Conservation (phyloP, 2,797 vertebrate genomes). For the Leptoclinus maculatus region DNA sequence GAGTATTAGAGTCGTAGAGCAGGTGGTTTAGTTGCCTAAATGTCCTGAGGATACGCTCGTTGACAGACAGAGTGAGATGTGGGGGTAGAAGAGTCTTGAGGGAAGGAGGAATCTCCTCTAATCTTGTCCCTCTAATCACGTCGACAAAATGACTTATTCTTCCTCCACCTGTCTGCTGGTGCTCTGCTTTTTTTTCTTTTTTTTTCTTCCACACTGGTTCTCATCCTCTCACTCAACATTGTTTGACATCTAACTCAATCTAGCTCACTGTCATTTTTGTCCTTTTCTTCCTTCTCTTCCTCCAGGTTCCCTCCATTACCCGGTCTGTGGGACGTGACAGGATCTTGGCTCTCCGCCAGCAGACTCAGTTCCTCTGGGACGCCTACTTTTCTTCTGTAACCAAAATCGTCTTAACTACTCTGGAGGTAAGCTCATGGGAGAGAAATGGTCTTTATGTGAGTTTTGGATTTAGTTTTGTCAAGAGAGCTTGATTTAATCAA, state of each 20-base stretch:
- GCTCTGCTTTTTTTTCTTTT: background rate
- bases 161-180: slow-evolving; percentile 39
- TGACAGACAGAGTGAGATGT: slow-evolving; percentile 32
- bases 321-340: slow-evolving; percentile 84
- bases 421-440: slow-evolving; percentile 80
- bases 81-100: slow-evolving; percentile 17
- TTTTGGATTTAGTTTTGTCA: slow-evolving; percentile 48
- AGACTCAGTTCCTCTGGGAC: slow-evolving; percentile 89
- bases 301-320: slow-evolving; percentile 87
- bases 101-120: slow-evolving; percentile 24
- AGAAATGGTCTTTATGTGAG: slow-evolving; percentile 41
- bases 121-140: slow-evolving; percentile 45
- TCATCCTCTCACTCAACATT: slow-evolving; percentile 34
- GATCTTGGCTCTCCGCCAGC: slow-evolving; percentile 86
- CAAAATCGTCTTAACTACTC: slow-evolving; percentile 87
- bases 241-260: slow-evolving; percentile 60
- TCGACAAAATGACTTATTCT: slow-evolving; percentile 55
- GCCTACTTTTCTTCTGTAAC: slow-evolving; percentile 88
- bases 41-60: background rate
- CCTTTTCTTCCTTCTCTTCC: slow-evolving; percentile 42
- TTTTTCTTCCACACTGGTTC: background rate
- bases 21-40: background rate
- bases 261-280: slow-evolving; percentile 53
- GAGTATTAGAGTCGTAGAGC: slow-evolving; percentile 1
- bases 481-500: slow-evolving; percentile 56